These are phyloP conservation scores for Sula dactylatra DNA, from an alignment of 2,113 vertebrate genomes.

Conservation along the genomic window DNA sequence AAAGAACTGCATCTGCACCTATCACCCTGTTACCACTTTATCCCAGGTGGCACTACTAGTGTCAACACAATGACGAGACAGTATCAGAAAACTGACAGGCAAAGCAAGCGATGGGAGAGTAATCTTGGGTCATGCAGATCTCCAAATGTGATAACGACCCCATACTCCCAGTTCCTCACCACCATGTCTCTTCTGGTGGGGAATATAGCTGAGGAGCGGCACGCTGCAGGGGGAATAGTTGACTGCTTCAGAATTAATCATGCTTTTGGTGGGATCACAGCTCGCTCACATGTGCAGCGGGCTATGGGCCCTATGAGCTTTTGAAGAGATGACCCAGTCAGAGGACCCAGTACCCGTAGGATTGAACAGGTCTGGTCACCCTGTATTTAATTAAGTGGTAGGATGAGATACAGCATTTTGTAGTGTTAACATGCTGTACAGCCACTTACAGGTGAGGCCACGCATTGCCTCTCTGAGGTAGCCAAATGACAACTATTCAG, in stretches of 20 bases:
- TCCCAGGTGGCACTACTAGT: neutral
- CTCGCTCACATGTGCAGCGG: neutral
- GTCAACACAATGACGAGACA: neutral
- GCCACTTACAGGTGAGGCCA: neutral
- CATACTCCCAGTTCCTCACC: neutral
- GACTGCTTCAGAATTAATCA: neutral
- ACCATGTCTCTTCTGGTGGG: neutral
- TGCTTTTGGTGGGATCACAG: neutral
- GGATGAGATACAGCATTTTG: neutral
- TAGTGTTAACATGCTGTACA: neutral
- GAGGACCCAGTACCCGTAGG: neutral
- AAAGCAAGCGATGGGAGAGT: neutral
- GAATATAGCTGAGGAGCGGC: neutral
- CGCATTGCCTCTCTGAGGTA: neutral
- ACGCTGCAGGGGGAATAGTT: fast-evolving
- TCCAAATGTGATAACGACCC: neutral
- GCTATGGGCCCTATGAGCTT: neutral
- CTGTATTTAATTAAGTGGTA: neutral
- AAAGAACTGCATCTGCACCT: neutral
- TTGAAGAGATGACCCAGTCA: neutral
- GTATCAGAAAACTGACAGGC: neutral
- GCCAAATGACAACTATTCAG: neutral
- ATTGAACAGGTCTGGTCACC: neutral
- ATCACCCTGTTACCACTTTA: neutral
- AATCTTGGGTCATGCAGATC: neutral